phyloP scores from a whole-genome alignment of 2,888 invertebrate species.

The Galeruca laticollis region DNA sequence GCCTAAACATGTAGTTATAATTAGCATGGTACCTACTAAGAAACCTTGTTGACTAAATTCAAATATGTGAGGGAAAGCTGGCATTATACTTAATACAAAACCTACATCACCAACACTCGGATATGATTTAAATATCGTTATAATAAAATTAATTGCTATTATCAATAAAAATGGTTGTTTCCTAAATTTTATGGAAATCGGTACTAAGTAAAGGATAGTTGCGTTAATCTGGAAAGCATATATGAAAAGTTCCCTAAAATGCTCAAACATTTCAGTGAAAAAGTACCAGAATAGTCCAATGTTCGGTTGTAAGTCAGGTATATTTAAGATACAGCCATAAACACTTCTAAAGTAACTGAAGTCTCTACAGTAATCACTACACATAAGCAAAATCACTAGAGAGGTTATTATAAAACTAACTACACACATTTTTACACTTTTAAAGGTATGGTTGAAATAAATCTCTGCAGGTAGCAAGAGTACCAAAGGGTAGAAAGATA shows the following conservation, averaged over 20 bases:
- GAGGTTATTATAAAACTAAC: constrained; percentile 49
- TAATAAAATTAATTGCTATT: constrained; percentile 83
- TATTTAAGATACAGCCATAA: constrained; percentile 77
- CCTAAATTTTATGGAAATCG: constrained; percentile 83
- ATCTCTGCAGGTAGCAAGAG: constrained; percentile 86
- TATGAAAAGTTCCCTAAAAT: constrained; percentile 94
- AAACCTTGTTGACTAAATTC: constrained; percentile 89
- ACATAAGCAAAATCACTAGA: constrained; percentile 43
- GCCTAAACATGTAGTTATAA: constrained; percentile 89
- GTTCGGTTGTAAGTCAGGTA: constrained; percentile 95
- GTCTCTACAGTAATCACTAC: constrained; percentile 50
- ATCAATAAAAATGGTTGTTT: constrained; percentile 85
- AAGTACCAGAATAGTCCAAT: constrained; percentile 99
- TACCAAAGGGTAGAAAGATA: constrained; percentile 85
- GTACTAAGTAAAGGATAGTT: constrained; percentile 89
- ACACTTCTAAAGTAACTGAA: constrained; percentile 71
- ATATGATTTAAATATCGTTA: constrained; percentile 95
- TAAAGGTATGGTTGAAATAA: constrained; percentile 72
- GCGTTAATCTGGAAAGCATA: constrained; percentile 98
- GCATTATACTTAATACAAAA: constrained; percentile 89
- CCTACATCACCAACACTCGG: constrained; percentile 96
- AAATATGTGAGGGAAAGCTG: constrained; percentile 91
- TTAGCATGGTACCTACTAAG: constrained; percentile 89
- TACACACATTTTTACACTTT: constrained; percentile 66
- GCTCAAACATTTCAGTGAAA: constrained; percentile 99